Base-by-base conservation (phyloP, 2,797 vertebrate species). In the Sebastes ruberrimus region DNA sequence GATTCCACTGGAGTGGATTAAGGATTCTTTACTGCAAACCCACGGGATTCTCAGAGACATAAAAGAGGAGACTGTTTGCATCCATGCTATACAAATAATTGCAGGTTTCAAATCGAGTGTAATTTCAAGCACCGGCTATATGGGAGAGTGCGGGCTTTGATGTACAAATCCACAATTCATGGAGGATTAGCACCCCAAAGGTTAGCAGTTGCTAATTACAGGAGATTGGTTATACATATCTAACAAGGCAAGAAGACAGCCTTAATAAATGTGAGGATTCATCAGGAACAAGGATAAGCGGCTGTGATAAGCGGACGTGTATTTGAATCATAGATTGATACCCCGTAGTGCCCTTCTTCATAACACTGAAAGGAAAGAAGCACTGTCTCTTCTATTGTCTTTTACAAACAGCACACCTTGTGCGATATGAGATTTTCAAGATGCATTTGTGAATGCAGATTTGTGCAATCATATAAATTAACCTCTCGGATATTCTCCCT, bases 151-250 rank as follows among this genome's bases (percentile, higher is more conserved):
- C 85, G 81, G 86, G 91, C 96, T 97, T 96, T 97, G 96, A 97
- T 96, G 95, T 96, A 95, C 94, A 96, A 96, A 97, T 96, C 94
- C 95, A 92, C 94, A 94, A 95, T 95, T 96, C 95, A 95, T 82
- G 86, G 91, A 95, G 95, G 96, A 97, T 96, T 96, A 96, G 94
- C 94, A 93, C 94, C 95, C 95, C 92, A 95, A 96, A 96, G 95
- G 95, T 96, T 96, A 95, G 94, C 93, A 91, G 91, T 95, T 95
- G 94, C 95, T 97, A 96, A 97, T 96, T 96, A 96, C 93, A 93
- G 92, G 91, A 95, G 95, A 96, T 94, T 94, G 94, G 91, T 94
- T 95, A 92, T 95, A 95, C 95, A 93, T 94, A 94, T 95, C 93
- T 95, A 95, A 95, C 93, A 94, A 95, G 94, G 93, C 92, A 88